These are phyloP conservation scores for Cordylochernes scorpioides DNA, from an alignment of 2,888 invertebrate species.

Conservation along the genomic window DNA sequence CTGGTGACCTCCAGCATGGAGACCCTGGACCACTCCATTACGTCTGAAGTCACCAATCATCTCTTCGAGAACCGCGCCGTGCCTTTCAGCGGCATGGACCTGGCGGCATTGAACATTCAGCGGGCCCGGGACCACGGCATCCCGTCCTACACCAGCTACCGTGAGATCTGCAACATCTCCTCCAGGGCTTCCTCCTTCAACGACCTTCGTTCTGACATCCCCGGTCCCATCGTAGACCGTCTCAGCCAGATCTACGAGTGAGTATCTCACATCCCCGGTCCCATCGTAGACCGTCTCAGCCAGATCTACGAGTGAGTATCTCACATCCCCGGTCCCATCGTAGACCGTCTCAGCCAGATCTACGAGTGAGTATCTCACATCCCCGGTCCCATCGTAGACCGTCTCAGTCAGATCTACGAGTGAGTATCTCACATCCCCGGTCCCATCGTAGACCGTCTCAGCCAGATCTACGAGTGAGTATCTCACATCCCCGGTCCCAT, in stretches of 20 bases:
- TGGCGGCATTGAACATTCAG: slow-evolving; percentile 46
- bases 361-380: too few species aligned
- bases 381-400: too few species aligned
- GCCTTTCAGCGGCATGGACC: slow-evolving; percentile 72
- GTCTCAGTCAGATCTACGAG: too few species aligned
- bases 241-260: slow-evolving; percentile 21
- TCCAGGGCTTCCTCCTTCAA: slow-evolving; percentile 59
- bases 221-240: slow-evolving; percentile 33
- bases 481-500: too few species aligned
- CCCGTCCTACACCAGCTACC: slow-evolving; percentile 64
- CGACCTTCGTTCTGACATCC: slow-evolving; percentile 60
- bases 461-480: too few species aligned
- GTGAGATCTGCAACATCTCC: slow-evolving; percentile 65
- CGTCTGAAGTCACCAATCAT: slow-evolving; percentile 80
- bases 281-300: too few species aligned
- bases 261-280: slow-evolving; percentile 2
- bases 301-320: too few species aligned
- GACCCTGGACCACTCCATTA: slow-evolving; percentile 70
- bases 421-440: too few species aligned
- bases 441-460: too few species aligned
- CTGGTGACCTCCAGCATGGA: slow-evolving; percentile 72
- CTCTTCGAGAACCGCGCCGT: slow-evolving; percentile 65
- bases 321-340: too few species aligned
- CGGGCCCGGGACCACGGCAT: slow-evolving; percentile 55
- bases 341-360: too few species aligned